Evolutionary conservation across 2,113 vertebrate species (phyloP).

Genomic region (Mesocricetus auratus): DNA sequence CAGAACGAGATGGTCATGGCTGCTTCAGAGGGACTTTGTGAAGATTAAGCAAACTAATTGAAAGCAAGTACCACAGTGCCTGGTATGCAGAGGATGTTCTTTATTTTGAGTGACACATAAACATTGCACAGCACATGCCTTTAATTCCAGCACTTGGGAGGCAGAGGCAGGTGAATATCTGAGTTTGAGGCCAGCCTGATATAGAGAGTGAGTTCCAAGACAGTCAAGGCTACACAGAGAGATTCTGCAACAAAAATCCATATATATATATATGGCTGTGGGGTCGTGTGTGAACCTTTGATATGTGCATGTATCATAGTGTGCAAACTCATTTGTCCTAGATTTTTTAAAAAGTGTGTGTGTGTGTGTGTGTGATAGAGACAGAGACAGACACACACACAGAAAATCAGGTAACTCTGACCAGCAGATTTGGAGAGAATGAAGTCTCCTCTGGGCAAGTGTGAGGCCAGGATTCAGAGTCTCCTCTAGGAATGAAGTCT

Average conservation of each 20-base stretch:
- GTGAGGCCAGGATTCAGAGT: too few species aligned
- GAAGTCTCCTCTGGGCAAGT: not conserved
- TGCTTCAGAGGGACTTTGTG: not conserved
- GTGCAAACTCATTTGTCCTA: conserved; percentile 5
- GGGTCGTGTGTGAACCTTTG: not conserved
- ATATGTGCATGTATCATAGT: not conserved
- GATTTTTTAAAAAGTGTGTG: conserved; percentile 2
- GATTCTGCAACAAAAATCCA: not conserved
- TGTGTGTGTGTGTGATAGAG: not conserved
- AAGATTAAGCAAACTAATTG: not conserved
- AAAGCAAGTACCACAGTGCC: too few species aligned
- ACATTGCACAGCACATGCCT: not conserved
- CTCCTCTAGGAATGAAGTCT: not conserved
- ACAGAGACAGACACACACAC: not conserved
- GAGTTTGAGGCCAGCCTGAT: not conserved
- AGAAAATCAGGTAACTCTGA: not conserved
- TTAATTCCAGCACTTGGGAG: not conserved
- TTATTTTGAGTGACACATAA: not conserved
- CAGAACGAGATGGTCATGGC: not conserved
- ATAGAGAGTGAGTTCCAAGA: not conserved
- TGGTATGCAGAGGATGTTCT: not conserved
- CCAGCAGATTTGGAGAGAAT: not conserved
- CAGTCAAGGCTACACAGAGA: not conserved
- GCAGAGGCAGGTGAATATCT: not conserved
- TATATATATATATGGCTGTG: too few species aligned